Percentiles rank a stretch among this genome's conserved stretches.
phyloP scores from a whole-genome alignment of 2,888 invertebrate genomes.

The Hydrotaea diabolus region DNA sequence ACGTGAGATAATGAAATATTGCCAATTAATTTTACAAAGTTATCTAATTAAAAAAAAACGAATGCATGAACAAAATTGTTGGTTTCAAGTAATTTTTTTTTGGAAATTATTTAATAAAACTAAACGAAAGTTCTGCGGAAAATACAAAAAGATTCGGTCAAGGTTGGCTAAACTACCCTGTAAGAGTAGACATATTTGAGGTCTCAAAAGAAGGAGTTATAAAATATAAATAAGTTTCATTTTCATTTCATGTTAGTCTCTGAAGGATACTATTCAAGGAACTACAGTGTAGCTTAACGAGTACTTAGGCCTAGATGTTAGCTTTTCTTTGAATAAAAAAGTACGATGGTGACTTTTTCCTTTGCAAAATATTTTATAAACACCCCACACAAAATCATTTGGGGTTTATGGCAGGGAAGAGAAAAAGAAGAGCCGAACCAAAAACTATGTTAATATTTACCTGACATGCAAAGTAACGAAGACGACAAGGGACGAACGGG shows the following conservation, averaged over 20 bases:
- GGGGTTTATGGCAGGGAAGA: conserved; percentile 3
- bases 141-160: too few species aligned
- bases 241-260: background rate
- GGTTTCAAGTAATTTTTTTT: background rate
- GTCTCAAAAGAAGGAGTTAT: background rate
- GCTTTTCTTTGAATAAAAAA: background rate
- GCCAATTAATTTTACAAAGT: conserved; percentile 6
- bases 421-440: conserved; percentile 7
- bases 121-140: background rate
- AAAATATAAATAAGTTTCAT: background rate
- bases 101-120: background rate
- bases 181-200: background rate
- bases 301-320: background rate
- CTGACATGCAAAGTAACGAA: conserved; percentile 63
- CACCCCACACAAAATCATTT: background rate
- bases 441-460: conserved; percentile 64
- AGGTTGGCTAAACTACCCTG: background rate
- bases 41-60: conserved; percentile 4
- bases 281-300: background rate
- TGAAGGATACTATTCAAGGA: conserved; percentile 30
- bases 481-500: background rate
- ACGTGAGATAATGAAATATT: conserved; percentile 16
- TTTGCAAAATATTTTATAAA: background rate
- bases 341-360: background rate
- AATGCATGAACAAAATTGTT: too few species aligned